Evolutionary conservation across 2,888 invertebrate species (phyloP).

Genomic region (Hemistola chrysoprasaria): DNA sequence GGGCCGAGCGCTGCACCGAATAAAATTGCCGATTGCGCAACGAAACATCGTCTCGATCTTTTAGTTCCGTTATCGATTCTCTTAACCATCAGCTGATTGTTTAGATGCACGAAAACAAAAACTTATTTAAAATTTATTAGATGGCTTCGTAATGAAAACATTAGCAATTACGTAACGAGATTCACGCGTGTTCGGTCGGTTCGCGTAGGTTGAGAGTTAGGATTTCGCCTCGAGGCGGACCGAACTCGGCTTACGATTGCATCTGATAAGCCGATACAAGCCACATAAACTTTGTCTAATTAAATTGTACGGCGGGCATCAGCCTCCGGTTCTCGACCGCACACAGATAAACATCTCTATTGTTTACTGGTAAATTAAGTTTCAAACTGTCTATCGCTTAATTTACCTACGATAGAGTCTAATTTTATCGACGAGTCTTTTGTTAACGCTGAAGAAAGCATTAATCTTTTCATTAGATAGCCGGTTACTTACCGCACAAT

Average conservation of each 20-base stretch:
- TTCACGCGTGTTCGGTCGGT: slow-evolving; percentile 36
- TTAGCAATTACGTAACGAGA: slow-evolving; percentile 44
- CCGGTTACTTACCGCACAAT: slow-evolving; percentile 86
- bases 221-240: slow-evolving; percentile 45
- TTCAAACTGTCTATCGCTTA: slow-evolving; percentile 57
- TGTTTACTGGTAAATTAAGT: slow-evolving; percentile 74
- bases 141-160: slow-evolving; percentile 39
- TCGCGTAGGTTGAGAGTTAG: slow-evolving; percentile 47
- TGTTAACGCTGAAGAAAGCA: slow-evolving; percentile 21
- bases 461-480: slow-evolving; percentile 20
- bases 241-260: slow-evolving; percentile 46
- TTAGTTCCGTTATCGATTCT: slow-evolving; percentile 59
- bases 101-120: slow-evolving; percentile 42
- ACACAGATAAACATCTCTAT: slow-evolving; percentile 73
- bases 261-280: slow-evolving; percentile 63
- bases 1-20: slow-evolving; percentile 50
- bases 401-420: slow-evolving; percentile 43
- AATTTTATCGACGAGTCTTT: slow-evolving; percentile 20
- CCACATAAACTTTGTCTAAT: slow-evolving; percentile 74
- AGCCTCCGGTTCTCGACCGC: slow-evolving; percentile 47
- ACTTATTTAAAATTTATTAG: slow-evolving; percentile 34
- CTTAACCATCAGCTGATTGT: slow-evolving; percentile 49
- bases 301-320: slow-evolving; percentile 72
- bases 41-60: slow-evolving; percentile 54
- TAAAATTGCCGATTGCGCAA: slow-evolving; percentile 64